Evolutionary conservation across 2,888 invertebrate species (phyloP).

Genomic region (Lasioglossum zephyrum): DNA sequence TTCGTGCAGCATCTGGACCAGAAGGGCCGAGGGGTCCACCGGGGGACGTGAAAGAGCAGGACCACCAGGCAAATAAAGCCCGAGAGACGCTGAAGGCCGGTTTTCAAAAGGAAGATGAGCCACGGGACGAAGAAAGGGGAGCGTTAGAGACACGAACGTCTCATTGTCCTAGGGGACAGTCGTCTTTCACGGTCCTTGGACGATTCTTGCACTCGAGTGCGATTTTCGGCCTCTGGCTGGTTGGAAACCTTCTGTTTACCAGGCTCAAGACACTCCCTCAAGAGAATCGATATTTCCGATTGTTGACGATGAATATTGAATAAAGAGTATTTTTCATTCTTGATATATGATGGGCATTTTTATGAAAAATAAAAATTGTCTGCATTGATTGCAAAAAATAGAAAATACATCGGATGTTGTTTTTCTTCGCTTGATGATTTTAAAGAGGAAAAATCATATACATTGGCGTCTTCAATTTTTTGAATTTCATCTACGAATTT

Average conservation of each 20-base stretch:
- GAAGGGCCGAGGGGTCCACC: conserved; percentile 30
- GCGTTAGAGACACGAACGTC: conserved; percentile 26
- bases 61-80: conserved; percentile 60
- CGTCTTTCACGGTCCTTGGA: conserved; percentile 27
- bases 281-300: neutral
- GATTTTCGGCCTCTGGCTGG: neutral
- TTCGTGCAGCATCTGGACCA: conserved; percentile 75
- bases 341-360: no score
- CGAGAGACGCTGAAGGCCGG: conserved; percentile 42
- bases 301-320: neutral
- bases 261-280: neutral
- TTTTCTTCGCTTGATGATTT: no score
- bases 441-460: no score
- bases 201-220: conserved; percentile 23
- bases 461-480: no score
- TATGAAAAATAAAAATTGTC: no score
- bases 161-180: conserved; percentile 51
- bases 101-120: conserved; percentile 70
- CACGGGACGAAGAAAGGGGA: conserved; percentile 37
- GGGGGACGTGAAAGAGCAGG: conserved; percentile 47
- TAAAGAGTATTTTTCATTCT: neutral
- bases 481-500: no score
- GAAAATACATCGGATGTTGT: no score
- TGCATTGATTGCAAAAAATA: no score
- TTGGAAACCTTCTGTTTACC: neutral